These are phyloP conservation scores for Pogonomyrmex californicus DNA, from an alignment of 1,140 invertebrate species.

Conservation along the genomic window DNA sequence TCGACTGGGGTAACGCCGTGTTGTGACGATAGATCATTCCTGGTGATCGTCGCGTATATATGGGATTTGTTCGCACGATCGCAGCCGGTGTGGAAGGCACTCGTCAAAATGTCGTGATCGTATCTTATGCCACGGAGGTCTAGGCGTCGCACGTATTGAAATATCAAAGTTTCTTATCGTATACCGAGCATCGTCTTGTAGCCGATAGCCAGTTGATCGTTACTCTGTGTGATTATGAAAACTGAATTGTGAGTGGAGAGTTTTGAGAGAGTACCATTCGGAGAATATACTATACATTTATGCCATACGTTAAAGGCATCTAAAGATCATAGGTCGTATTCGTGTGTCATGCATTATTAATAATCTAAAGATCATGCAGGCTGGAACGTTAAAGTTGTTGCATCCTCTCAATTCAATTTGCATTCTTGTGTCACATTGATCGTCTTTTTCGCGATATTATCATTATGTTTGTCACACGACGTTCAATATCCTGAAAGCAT, in stretches of 20 bases:
- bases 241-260: background rate
- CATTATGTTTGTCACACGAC: background rate
- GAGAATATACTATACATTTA: background rate
- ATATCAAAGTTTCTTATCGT: background rate
- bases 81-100: background rate
- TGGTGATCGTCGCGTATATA: background rate
- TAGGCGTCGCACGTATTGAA: background rate
- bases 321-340: background rate
- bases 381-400: background rate
- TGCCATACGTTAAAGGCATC: background rate
- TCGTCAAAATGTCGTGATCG: constrained; percentile 5
- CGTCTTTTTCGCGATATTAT: background rate
- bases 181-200: background rate
- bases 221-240: background rate
- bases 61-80: constrained; percentile 10
- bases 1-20: background rate
- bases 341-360: background rate
- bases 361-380: background rate
- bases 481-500: background rate
- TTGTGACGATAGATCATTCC: background rate
- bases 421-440: background rate
- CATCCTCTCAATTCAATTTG: background rate
- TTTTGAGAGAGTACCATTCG: background rate
- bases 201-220: background rate
- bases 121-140: background rate